These are phyloP conservation scores for Biston stratarius DNA, from an alignment of 2,888 invertebrate species.

Conservation along the genomic window DNA sequence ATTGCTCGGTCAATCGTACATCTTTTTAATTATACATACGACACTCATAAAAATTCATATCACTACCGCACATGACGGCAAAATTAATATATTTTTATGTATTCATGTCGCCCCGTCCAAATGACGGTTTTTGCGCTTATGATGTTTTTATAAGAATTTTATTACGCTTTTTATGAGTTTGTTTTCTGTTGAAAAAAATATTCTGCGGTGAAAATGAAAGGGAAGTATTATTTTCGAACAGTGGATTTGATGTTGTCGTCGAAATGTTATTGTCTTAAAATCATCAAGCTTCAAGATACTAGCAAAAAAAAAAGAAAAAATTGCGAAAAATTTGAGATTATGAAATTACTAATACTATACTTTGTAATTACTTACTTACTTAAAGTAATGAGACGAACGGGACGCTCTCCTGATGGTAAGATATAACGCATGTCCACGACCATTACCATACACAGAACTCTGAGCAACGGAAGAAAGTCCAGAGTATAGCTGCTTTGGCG, in stretches of 20 bases:
- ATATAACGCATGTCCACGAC: no score
- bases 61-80: conserved; percentile 34
- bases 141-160: conserved; percentile 41
- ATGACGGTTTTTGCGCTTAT: conserved; percentile 40
- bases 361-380: no score
- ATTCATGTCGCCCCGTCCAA: conserved; percentile 41
- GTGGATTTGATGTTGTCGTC: neutral
- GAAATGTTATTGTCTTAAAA: neutral
- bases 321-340: no score
- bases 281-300: neutral
- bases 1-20: conserved; percentile 26
- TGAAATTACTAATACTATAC: no score
- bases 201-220: conserved; percentile 22
- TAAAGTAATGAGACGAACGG: no score
- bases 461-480: no score
- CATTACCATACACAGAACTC: no score
- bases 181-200: conserved; percentile 42
- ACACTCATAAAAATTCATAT: conserved; percentile 45
- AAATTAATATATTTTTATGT: conserved; percentile 46
- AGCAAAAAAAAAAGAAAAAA: neutral
- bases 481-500: no score
- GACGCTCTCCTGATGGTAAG: no score
- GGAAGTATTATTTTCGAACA: neutral
- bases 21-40: conserved; percentile 44
- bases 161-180: conserved; percentile 45